phyloP scores from a whole-genome alignment of 2,888 invertebrate genomes.

The Mallateleia sp. region DNA sequence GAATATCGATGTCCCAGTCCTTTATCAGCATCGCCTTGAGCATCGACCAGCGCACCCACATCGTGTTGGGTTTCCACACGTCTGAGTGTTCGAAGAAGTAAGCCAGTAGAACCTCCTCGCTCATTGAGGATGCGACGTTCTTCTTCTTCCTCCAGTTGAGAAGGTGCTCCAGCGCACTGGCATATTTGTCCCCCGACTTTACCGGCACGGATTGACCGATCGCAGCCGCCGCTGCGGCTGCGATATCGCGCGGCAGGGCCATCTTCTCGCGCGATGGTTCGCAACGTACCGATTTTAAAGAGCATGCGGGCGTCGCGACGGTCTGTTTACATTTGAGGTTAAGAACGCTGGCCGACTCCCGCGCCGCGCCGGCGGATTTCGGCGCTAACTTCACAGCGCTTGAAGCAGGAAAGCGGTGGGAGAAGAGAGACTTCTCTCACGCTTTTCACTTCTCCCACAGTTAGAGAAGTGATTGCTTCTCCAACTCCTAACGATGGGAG shows the following conservation, averaged over 20 bases:
- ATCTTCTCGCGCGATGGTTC: neutral
- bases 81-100: slow-evolving; percentile 27
- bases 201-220: slow-evolving; percentile 1
- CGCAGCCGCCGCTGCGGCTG: slow-evolving; percentile 3
- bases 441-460: slow-evolving; percentile 13
- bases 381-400: slow-evolving; percentile 28
- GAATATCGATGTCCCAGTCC: slow-evolving; percentile 12
- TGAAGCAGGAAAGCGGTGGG: slow-evolving; percentile 8
- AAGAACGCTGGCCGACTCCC: neutral
- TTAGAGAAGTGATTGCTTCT: no score
- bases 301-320: neutral
- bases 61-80: slow-evolving; percentile 20
- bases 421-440: slow-evolving; percentile 23
- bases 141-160: slow-evolving; percentile 14
- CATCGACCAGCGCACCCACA: slow-evolving; percentile 39
- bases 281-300: neutral
- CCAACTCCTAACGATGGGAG: no score
- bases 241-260: slow-evolving; percentile 12
- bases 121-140: slow-evolving; percentile 3
- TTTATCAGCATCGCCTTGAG: slow-evolving; percentile 13
- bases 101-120: slow-evolving; percentile 24
- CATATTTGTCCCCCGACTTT: slow-evolving; percentile 14
- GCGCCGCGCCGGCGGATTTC: neutral
- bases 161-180: slow-evolving; percentile 6
- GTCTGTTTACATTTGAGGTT: slow-evolving; percentile 9